Conservation (phyloP, 2,113 vertebrate genomes). For the Bufo gargarizans region DNA sequence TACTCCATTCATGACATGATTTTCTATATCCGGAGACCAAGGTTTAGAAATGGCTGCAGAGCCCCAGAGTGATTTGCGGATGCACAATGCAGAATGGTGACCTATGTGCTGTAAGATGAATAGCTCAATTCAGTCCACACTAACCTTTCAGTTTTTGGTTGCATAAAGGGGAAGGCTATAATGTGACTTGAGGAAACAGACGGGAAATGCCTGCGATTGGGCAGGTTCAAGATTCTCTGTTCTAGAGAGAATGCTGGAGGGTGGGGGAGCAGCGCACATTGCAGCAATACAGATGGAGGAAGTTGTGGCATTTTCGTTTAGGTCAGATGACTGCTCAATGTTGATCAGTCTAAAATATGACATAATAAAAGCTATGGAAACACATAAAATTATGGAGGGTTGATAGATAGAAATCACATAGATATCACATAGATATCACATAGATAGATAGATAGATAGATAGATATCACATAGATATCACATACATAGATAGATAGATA, state of each 20-base stretch:
- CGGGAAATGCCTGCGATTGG: not conserved
- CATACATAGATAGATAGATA: not conserved
- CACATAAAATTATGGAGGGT: not conserved
- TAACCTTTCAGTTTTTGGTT: not conserved
- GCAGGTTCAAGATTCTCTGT: not conserved
- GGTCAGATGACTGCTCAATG: slow-evolving; percentile 1
- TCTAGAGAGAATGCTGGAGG: not conserved
- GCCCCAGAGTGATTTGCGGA: not conserved
- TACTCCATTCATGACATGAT: not conserved
- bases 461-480: not conserved
- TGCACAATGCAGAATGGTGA: slow-evolving; percentile 1
- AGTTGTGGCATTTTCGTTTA: slow-evolving; percentile 31
- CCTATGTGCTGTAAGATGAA: not conserved
- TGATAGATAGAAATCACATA: not conserved
- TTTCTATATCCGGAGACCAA: not conserved
- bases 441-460: slow-evolving; percentile 3
- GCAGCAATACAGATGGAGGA: slow-evolving; percentile 22
- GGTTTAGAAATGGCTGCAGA: not conserved
- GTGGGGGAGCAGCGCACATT: slow-evolving; percentile 1
- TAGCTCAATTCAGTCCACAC: slow-evolving; percentile 3
- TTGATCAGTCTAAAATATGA: not conserved
- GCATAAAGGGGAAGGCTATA: not conserved
- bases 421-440: not conserved
- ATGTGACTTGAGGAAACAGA: slow-evolving; percentile 16
- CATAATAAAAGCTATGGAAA: not conserved